Evolutionary conservation across 2,888 invertebrate genomes (phyloP).

Genomic region (Eupithecia dodoneata): DNA sequence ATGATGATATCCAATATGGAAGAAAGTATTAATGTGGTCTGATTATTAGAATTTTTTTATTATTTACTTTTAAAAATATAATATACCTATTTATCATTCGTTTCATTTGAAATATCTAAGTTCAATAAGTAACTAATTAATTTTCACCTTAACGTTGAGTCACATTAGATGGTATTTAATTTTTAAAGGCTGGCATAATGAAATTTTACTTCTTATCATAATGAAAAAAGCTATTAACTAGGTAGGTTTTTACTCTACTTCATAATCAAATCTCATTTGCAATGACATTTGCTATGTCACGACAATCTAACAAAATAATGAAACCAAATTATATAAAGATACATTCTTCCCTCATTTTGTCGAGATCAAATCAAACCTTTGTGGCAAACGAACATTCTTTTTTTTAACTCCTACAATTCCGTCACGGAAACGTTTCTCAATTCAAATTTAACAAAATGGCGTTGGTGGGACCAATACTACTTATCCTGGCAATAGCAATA

Average conservation of each 20-base stretch:
- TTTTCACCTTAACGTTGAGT: background rate
- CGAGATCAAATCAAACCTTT: background rate
- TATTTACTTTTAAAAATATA: background rate
- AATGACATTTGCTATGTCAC: background rate
- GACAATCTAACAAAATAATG: background rate
- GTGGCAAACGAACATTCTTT: background rate
- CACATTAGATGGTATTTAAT: background rate
- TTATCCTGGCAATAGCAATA: background rate
- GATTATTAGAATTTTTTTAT: background rate
- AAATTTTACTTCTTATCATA: background rate
- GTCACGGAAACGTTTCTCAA: background rate
- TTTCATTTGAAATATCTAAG: background rate
- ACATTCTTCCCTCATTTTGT: background rate
- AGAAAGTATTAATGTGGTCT: constrained; percentile 38
- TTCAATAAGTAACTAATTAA: background rate
- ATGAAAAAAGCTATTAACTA: background rate
- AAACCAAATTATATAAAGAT: background rate
- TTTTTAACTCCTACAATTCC: background rate
- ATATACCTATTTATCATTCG: background rate
- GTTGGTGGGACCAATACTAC: background rate
- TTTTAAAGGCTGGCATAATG: background rate
- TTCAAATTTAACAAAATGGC: background rate
- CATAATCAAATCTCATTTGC: background rate
- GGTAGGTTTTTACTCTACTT: background rate
- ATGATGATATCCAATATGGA: constrained; percentile 50